These are phyloP conservation scores for Oreotrochilus melanogaster DNA, from an alignment of 2,113 vertebrate species.

Conservation along the genomic window DNA sequence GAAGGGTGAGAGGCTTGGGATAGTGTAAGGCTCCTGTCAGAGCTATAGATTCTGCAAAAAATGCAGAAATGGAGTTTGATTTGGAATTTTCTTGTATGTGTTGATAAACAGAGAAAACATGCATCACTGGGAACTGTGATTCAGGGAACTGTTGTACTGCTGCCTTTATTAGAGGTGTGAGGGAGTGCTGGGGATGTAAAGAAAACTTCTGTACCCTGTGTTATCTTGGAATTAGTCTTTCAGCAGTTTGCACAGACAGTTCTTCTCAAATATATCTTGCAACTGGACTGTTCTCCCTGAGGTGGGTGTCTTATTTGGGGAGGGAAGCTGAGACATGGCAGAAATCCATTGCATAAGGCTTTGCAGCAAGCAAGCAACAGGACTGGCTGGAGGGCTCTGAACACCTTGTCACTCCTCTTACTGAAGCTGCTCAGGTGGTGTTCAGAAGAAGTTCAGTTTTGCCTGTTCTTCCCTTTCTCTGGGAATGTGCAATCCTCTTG, in stretches of 20 bases:
- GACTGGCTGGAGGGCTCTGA: neutral
- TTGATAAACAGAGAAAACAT: neutral
- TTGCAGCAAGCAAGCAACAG: neutral
- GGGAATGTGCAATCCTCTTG: neutral
- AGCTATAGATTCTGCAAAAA: neutral
- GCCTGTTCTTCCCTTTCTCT: neutral
- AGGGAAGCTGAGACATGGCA: neutral
- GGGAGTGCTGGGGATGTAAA: neutral
- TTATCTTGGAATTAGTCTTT: neutral
- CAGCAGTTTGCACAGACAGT: neutral
- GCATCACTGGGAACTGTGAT: neutral
- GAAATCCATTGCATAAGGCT: neutral
- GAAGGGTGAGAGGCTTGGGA: neutral
- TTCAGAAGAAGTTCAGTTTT: neutral
- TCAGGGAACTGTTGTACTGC: neutral
- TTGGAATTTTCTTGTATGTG: neutral
- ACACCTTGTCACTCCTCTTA: neutral
- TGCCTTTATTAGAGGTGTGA: neutral
- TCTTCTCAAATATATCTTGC: neutral
- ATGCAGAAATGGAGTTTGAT: neutral
- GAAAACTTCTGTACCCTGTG: neutral
- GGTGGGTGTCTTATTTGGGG: neutral
- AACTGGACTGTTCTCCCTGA: neutral
- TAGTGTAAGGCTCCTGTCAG: neutral
- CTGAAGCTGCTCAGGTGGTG: neutral